Evolutionary conservation across 2,797 vertebrate species (phyloP), one percentile per base, ranked within the genome.

Genomic region (Chrosomus eos): DNA sequence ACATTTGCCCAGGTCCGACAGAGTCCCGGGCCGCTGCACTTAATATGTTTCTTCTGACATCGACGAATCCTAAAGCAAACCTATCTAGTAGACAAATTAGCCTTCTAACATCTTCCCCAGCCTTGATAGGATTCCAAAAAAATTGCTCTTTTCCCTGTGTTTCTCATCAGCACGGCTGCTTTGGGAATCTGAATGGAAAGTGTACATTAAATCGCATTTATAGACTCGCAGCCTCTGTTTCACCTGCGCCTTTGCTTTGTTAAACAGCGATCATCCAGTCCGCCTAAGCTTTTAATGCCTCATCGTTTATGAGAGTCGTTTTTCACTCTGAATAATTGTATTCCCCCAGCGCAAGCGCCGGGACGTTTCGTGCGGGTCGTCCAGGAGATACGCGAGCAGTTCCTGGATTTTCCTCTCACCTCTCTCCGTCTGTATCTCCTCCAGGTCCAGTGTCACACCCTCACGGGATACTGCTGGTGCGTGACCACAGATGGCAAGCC

Each of bases 381-480:
- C 70, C 58, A 81, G 76, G 45, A 78, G 62, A 53, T 85, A 66
- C 21, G 18, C 23, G 45, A 80, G 62, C 60, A 7, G n/a, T 78
- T 72, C 28, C 68, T 73, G 23, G 45, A 76, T 55, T 62, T 14
- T 77, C 72, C 45, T 68, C 68, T 78, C 82, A 81, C 72, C 82
- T 60, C 72, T 75, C n/a, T 87, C 31, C 75, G 14, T 86, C 71
- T 85, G 11, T 85, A 40, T 89, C 53, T 76, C 51, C 64, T 84
- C 87, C 96, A 99, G 98, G 98, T 99, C 90, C 98, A 99, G 94
- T 99, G 98, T 90, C 98, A 99, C 86, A 98, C 97, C 66, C 97
- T 97, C 92, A 99, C 98, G 0, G 97, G 97, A 85, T 99, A 99
- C 95, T 99, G 98, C 94, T 99, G 98, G 98, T 99, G 98, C 87